These are phyloP conservation scores for Micromussa lordhowensis DNA, from an alignment of 92 coral and sea anemone species.

Conservation along the genomic window DNA sequence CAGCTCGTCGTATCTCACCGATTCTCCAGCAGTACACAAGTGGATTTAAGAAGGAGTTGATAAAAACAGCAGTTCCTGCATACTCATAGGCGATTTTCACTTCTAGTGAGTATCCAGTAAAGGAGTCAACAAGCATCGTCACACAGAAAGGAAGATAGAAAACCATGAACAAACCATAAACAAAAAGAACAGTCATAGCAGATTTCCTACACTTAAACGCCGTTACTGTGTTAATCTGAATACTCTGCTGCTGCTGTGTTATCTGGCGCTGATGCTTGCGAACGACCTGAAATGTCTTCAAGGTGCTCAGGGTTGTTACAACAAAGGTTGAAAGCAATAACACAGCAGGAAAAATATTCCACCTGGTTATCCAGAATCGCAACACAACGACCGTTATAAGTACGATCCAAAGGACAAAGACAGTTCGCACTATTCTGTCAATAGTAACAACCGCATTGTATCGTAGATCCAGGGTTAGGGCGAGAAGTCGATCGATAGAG, in stretches of 20 bases:
- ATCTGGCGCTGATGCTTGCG: slow-evolving; percentile 29
- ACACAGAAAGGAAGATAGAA: slow-evolving; percentile 32
- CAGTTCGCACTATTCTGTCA: slow-evolving; percentile 8
- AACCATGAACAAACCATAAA: slow-evolving; percentile 5
- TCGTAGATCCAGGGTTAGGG: slow-evolving; percentile 27
- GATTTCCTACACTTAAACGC: slow-evolving; percentile 7
- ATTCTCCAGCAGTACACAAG: slow-evolving; percentile 42
- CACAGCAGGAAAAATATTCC: slow-evolving; percentile 20
- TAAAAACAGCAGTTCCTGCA: slow-evolving; percentile 29
- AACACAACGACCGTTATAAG: slow-evolving; percentile 7
- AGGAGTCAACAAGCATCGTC: slow-evolving; percentile 1
- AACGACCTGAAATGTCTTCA: slow-evolving; percentile 30
- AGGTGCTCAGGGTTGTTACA: slow-evolving; percentile 8
- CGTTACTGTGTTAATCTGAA: not conserved
- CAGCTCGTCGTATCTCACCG: slow-evolving; percentile 41
- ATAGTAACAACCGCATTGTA: slow-evolving; percentile 29
- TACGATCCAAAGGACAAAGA: slow-evolving; percentile 5
- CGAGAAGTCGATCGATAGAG: slow-evolving; percentile 33
- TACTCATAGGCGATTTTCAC: slow-evolving; percentile 41
- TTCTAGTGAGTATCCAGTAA: slow-evolving; percentile 4
- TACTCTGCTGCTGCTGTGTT: not conserved
- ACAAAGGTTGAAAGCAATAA: slow-evolving; percentile 1
- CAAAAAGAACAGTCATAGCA: slow-evolving; percentile 40
- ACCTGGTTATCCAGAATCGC: slow-evolving; percentile 10
- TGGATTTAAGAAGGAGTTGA: slow-evolving; percentile 44